A percentile compares a stretch with the other conserved stretches of the same genome.
Conservation (phyloP, 1,140 invertebrate genomes). For the Drosophila equinoxialis region DNA sequence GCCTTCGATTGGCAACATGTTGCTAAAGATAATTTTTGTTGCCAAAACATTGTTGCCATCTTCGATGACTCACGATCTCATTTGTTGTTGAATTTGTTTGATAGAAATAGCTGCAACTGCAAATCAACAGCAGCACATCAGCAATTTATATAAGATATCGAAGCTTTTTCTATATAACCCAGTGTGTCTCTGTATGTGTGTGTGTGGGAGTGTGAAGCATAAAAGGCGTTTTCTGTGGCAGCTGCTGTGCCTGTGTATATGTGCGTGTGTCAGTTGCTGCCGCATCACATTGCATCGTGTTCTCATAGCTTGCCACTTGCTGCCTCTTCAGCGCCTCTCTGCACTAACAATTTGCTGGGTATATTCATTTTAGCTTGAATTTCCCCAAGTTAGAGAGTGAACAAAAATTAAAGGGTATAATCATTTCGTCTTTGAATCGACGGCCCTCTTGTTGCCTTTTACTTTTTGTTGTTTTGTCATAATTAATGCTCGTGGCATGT, state of each 20-base stretch:
- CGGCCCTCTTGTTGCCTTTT: constrained; percentile 34
- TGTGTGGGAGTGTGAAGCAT: constrained; percentile 53
- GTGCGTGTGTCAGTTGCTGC: constrained; percentile 15
- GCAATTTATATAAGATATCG: constrained; percentile 31
- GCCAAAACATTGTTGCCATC: background rate
- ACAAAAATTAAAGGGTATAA: background rate
- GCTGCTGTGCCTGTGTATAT: background rate
- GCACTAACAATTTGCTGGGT: too few relatives aligned
- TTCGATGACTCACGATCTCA: constrained; percentile 52
- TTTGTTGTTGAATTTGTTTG: constrained; percentile 18
- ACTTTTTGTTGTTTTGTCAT: constrained; percentile 51
- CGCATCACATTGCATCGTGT: constrained; percentile 30
- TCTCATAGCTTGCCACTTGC: constrained; percentile 41
- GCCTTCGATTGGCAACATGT: constrained; percentile 37
- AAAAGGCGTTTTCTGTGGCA: constrained; percentile 20
- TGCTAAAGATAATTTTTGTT: constrained; percentile 30
- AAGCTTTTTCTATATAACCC: constrained; percentile 53
- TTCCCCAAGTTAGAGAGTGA: too few relatives aligned
- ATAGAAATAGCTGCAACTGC: constrained; percentile 63
- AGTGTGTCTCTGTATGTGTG: constrained; percentile 16
- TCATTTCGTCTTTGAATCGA: too few relatives aligned
- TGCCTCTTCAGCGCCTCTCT: background rate
- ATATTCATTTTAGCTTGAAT: background rate
- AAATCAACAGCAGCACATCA: constrained; percentile 20
- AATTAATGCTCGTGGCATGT: constrained; percentile 63